A percentile compares a stretch with the other conserved stretches of the same genome.
Evolutionary conservation across 2,888 invertebrate genomes (phyloP).

Genomic region (Heteropelma amictum): DNA sequence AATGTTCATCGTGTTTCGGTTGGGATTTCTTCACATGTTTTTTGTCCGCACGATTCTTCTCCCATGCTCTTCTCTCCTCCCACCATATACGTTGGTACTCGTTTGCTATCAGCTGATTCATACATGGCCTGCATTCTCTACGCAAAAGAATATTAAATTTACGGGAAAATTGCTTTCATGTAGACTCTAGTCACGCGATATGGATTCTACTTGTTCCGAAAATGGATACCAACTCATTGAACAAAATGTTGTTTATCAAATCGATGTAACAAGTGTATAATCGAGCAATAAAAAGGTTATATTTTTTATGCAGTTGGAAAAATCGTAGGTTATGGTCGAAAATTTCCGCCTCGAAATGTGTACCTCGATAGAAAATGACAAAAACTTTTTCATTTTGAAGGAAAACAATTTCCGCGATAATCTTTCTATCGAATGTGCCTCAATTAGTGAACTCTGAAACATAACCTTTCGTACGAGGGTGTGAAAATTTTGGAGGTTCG

Average conservation of each 20-base stretch:
- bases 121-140: constrained; percentile 62
- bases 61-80: constrained; percentile 64
- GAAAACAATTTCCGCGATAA: background rate
- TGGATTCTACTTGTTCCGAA: too few species aligned
- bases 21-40: constrained; percentile 11
- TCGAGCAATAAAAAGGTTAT: too few species aligned
- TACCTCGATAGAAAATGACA: too few species aligned
- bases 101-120: constrained; percentile 65
- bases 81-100: constrained; percentile 69
- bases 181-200: background rate
- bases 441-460: too few species aligned
- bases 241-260: too few species aligned
- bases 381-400: background rate
- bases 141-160: background rate
- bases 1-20: constrained; percentile 13
- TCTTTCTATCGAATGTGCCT: too few species aligned
- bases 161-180: background rate
- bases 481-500: constrained; percentile 56
- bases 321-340: too few species aligned
- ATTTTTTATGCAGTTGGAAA: too few species aligned
- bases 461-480: constrained; percentile 67
- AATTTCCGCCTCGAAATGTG: too few species aligned
- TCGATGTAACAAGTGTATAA: too few species aligned
- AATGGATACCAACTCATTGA: too few species aligned
- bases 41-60: constrained; percentile 28